Conservation (phyloP, 2,797 vertebrate species). For the Acipenser oxyrinchus region DNA sequence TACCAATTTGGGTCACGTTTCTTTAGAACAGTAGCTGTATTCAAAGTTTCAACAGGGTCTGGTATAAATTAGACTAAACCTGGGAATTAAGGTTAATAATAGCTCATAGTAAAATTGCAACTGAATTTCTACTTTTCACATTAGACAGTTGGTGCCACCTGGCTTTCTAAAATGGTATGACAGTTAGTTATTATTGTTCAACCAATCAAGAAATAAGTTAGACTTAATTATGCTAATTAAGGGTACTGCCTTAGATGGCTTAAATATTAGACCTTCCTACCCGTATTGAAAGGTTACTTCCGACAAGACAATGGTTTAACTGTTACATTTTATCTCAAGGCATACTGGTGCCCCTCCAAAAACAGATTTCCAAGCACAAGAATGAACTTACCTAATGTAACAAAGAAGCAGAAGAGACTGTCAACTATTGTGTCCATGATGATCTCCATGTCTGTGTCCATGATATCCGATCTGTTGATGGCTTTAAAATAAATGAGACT, state of each 20-base stretch:
- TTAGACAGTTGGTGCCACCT: slow-evolving; percentile 23
- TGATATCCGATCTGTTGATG: slow-evolving; percentile 88
- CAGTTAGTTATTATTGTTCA: neutral
- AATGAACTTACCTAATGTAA: slow-evolving; percentile 81
- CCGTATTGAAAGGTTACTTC: neutral
- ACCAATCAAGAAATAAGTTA: too few relatives aligned
- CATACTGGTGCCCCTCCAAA: neutral
- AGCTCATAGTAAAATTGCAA: too few relatives aligned
- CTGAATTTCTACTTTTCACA: neutral
- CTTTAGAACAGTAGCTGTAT: too few relatives aligned
- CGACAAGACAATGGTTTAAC: neutral
- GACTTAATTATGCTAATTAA: too few relatives aligned
- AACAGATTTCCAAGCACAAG: neutral
- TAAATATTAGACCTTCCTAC: too few relatives aligned
- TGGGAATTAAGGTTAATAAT: too few relatives aligned
- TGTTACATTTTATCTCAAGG: neutral
- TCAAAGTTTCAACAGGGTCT: too few relatives aligned
- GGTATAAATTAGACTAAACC: too few relatives aligned
- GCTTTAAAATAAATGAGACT: slow-evolving; percentile 43
- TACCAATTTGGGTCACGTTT: too few relatives aligned
- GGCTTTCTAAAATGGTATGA: slow-evolving; percentile 11
- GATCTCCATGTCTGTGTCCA: slow-evolving; percentile 92
- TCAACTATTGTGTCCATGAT: slow-evolving; percentile 98
- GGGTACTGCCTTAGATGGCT: too few relatives aligned
- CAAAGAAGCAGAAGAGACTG: slow-evolving; percentile 96